Conservation (phyloP, 1,140 invertebrate species). For the Rhopalosiphum maidis region DNA sequence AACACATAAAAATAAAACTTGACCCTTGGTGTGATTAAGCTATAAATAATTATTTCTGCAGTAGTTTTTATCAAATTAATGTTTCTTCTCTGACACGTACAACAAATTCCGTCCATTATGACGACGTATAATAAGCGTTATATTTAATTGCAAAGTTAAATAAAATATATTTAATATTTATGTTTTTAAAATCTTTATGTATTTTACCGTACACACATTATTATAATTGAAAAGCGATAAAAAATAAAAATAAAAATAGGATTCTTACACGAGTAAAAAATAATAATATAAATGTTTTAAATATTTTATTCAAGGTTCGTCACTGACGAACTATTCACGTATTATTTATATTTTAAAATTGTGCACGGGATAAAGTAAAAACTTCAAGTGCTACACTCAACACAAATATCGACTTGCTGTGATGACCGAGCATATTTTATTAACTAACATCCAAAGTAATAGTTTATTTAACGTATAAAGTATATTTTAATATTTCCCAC, state of each 20-base stretch:
- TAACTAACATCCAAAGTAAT: conserved; percentile 1
- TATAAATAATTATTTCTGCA: conserved; percentile 34
- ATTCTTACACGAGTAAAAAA: not conserved
- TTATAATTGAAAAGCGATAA: not conserved
- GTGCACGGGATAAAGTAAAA: conserved; percentile 30
- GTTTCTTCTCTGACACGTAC: not conserved
- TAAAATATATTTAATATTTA: not conserved
- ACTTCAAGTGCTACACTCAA: not conserved
- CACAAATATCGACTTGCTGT: conserved; percentile 6
- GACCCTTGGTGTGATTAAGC: not conserved
- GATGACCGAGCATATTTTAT: conserved; percentile 15
- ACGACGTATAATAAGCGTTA: not conserved
- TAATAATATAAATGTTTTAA: not conserved
- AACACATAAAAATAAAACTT: conserved; percentile 26
- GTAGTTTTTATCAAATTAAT: not conserved
- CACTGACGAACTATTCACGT: conserved; percentile 5
- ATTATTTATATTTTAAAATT: conserved; percentile 22
- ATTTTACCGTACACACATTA: not conserved
- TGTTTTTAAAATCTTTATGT: not conserved
- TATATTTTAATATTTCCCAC: conserved; percentile 35
- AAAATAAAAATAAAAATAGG: not conserved
- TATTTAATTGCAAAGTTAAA: not conserved
- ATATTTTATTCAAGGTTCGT: conserved; percentile 36
- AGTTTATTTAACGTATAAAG: conserved; percentile 23
- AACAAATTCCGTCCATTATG: not conserved